Evolutionary conservation across 2,113 vertebrate species (phyloP).

Genomic region (Rhizomys pruinosus): DNA sequence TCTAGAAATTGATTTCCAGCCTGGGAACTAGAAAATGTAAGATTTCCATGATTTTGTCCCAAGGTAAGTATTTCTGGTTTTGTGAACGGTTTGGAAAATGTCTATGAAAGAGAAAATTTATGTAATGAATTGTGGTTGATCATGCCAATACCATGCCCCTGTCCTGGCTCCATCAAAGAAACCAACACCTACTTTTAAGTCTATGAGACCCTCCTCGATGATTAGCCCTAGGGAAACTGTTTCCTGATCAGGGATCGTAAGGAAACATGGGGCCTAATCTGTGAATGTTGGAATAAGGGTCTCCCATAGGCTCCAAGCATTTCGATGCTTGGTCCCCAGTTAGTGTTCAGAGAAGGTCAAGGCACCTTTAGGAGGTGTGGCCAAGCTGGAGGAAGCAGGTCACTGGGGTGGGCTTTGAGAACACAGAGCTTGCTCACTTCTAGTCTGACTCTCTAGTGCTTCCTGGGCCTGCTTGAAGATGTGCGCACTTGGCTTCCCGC

Average conservation of each 20-base stretch:
- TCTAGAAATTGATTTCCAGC: neutral
- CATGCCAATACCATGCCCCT: neutral
- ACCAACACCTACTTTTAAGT: constrained; percentile 21
- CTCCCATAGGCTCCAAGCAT: too few relatives aligned
- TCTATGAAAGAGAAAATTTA: neutral
- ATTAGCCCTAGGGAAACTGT: constrained; percentile 43
- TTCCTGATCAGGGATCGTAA: neutral
- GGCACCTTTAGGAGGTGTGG: too few relatives aligned
- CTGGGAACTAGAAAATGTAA: neutral
- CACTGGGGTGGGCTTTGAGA: too few relatives aligned
- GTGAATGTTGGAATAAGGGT: neutral
- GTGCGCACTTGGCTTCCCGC: too few relatives aligned
- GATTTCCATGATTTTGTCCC: neutral
- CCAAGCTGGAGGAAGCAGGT: too few relatives aligned
- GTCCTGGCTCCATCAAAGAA: neutral
- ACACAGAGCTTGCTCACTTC: too few relatives aligned
- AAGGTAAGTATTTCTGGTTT: neutral
- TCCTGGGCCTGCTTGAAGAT: too few relatives aligned
- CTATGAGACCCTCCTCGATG: neutral
- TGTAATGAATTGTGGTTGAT: neutral
- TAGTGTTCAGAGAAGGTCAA: too few relatives aligned
- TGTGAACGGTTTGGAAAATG: neutral
- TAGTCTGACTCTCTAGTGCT: too few relatives aligned
- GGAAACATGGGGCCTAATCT: neutral
- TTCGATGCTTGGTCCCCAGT: too few relatives aligned